Base-by-base conservation (phyloP, 2,888 invertebrate genomes). In the Cartodere bifasciata region DNA sequence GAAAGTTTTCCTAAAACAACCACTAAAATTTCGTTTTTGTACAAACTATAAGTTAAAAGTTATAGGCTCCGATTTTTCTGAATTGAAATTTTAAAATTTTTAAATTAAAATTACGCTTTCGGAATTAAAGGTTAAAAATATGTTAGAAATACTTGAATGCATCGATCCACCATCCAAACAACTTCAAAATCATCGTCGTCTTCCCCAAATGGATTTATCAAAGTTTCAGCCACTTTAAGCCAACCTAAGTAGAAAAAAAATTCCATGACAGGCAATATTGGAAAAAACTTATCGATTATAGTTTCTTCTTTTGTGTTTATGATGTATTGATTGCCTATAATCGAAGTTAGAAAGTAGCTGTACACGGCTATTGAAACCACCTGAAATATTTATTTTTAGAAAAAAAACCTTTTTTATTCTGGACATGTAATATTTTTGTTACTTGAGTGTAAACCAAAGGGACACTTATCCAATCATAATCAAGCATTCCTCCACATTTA, bases 111-210 rank as follows among this genome's bases (percentile, higher is more conserved):
- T 20, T 7, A n/a, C 20, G 20, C n/a, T n/a, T 11, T n/a, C 5
- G 10, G 10, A 23, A 11, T 23, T 6, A 11, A 23, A n/a, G 10
- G 11, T 23, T 9, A 23, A 23, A 23, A 23, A 23, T 7, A 6
- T 7, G 11, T n/a, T 6, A 7, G 9, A 6, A 9, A 9, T 52
- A 82, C 82, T 67, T 82, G 79, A 32, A 84, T 63, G 62, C 85
- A 84, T 45, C 90, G 71, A 60, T 91, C 90, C 29, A 91, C 79
- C 61, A 91, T 72, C 87, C 88, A 88, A 51, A 86, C 87, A 4
- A 81, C 82, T 67, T 87, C 87, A 50, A 87, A 87, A 47, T 87
- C 87, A 49, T 87, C 87, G 49, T 87, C 87, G 46, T 87, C 87
- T 51, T 86, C 86, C 2, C 87, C 87, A 48, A 86, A 87, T 0